Conservation (phyloP, 2,113 vertebrate genomes). For the Brachypteracias leptosomus region DNA sequence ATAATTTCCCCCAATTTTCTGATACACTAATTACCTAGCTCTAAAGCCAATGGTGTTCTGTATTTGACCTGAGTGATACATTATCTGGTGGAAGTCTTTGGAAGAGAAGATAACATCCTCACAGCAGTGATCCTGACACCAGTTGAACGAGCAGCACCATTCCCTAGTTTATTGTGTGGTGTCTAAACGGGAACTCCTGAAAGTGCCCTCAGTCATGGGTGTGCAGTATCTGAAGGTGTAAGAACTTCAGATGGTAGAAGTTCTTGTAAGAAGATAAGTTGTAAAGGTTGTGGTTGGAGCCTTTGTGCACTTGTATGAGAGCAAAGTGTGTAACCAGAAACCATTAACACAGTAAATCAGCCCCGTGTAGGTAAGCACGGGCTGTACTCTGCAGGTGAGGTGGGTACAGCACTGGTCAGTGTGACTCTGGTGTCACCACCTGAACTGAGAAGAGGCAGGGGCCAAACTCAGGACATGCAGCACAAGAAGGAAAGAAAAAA, state of each 20-base stretch:
- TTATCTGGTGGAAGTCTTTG: neutral
- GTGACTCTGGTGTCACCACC: neutral
- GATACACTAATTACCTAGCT: slow-evolving; percentile 69
- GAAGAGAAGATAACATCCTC: neutral
- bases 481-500: neutral
- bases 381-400: neutral
- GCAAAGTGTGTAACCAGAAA: neutral
- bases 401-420: fast-evolving
- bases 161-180: neutral
- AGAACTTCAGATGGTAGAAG: too few species aligned
- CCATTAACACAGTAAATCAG: neutral
- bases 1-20: slow-evolving; percentile 69
- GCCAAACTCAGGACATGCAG: neutral
- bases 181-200: neutral
- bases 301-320: neutral
- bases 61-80: slow-evolving; percentile 61
- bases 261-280: neutral
- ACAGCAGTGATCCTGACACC: neutral
- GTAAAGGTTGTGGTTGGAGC: neutral
- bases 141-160: neutral
- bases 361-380: too few species aligned
- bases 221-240: neutral
- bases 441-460: neutral
- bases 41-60: slow-evolving; percentile 64
- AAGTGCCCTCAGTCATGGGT: neutral